Conservation (phyloP, 1,140 invertebrate genomes). For the Cotesia chilonis region DNA sequence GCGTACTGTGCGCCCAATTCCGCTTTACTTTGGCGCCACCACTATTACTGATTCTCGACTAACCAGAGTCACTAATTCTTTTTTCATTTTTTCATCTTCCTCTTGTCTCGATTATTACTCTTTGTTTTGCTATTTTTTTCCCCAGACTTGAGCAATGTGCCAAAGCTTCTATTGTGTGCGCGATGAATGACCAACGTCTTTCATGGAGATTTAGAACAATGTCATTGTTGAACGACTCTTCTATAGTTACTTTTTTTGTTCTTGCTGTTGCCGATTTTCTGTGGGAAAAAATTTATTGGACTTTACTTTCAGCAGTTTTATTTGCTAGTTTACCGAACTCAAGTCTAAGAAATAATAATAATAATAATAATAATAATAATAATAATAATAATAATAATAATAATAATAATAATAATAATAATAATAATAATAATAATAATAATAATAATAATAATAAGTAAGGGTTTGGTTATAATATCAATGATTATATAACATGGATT, state of each 20-base stretch:
- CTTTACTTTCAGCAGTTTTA: no score
- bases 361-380: no score
- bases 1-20: constrained; percentile 57
- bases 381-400: no score
- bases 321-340: no score
- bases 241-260: background rate
- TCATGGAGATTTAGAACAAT: constrained; percentile 10
- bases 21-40: constrained; percentile 43
- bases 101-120: constrained; percentile 19
- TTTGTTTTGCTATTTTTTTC: constrained; percentile 9
- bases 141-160: constrained; percentile 19
- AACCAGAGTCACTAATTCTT: constrained; percentile 26
- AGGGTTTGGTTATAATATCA: no score
- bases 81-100: constrained; percentile 21
- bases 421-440: no score
- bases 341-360: no score
- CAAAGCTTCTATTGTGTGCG: constrained; percentile 28
- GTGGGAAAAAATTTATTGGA: no score
- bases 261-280: no score
- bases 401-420: no score
- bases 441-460: no score
- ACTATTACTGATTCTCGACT: constrained; percentile 13
- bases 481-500: no score
- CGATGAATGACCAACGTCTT: constrained; percentile 23
- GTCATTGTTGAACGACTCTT: background rate